phyloP scores from a whole-genome alignment of 2,113 vertebrate species.

The Collichthys lucidus region DNA sequence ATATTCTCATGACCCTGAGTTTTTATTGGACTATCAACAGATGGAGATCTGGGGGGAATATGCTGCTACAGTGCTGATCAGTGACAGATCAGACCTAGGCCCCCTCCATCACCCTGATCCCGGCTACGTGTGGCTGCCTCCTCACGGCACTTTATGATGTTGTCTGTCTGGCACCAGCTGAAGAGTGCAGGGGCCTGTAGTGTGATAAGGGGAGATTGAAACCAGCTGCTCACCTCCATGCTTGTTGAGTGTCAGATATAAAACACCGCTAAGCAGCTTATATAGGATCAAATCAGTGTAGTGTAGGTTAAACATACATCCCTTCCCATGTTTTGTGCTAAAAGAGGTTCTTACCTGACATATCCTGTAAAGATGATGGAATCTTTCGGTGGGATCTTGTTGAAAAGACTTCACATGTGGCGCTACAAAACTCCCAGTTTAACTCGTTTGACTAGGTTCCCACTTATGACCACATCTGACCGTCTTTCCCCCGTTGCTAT shows the following conservation, averaged over 20 bases:
- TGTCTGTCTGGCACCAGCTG: conserved; percentile 67
- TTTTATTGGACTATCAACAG: conserved; percentile 64
- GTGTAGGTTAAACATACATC: conserved; percentile 5
- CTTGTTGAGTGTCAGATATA: conserved; percentile 14
- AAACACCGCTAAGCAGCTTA: conserved; percentile 30
- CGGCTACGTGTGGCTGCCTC: conserved; percentile 48
- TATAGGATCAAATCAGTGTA: conserved; percentile 14
- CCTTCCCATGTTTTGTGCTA: neutral
- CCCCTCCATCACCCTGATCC: conserved; percentile 39
- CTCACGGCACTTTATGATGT: conserved; percentile 53
- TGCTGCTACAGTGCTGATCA: conserved; percentile 33
- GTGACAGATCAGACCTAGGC: conserved; percentile 45
- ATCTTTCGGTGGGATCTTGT: neutral
- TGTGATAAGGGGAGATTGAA: conserved; percentile 60
- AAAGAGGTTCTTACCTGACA: neutral
- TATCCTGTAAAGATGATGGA: neutral
- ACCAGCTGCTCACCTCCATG: conserved; percentile 68
- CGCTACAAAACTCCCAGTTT: conserved; percentile 3
- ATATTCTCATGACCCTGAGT: conserved; percentile 50
- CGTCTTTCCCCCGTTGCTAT: conserved; percentile 41
- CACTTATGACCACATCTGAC: conserved; percentile 33
- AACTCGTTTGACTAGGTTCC: neutral
- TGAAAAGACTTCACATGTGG: conserved; percentile 2
- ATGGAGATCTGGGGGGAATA: conserved; percentile 45
- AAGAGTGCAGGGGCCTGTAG: conserved; percentile 43